Evolutionary conservation across 2,113 vertebrate genomes (phyloP).

Genomic region (Neotragus pygmaeus): DNA sequence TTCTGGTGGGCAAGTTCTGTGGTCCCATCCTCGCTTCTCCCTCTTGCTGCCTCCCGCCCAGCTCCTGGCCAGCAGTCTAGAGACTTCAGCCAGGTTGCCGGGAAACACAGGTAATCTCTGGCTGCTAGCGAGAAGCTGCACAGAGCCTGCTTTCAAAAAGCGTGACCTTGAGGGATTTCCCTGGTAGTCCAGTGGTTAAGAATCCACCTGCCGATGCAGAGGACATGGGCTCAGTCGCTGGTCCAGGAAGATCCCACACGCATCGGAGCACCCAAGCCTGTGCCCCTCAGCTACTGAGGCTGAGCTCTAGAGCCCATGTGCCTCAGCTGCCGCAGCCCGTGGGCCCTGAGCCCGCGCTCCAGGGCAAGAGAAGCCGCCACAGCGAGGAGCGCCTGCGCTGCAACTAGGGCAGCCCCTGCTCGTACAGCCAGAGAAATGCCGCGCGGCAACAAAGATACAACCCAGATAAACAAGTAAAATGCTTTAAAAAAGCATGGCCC

Average conservation of each 20-base stretch:
- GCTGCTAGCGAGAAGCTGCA: background rate
- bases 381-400: background rate
- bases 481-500: background rate
- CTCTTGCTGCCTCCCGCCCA: background rate
- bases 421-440: background rate
- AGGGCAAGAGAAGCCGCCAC: background rate
- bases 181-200: background rate
- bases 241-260: background rate
- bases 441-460: rapidly evolving
- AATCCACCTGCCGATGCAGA: background rate
- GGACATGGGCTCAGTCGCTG: rapidly evolving
- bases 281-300: background rate
- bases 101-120: background rate
- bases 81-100: background rate
- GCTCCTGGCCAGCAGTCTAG: background rate
- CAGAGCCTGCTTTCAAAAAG: background rate
- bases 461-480: rapidly evolving
- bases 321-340: rapidly evolving
- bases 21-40: background rate
- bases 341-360: background rate
- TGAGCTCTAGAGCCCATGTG: background rate
- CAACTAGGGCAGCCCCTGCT: background rate
- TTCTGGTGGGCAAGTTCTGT: background rate
- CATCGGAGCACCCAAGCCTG: background rate
- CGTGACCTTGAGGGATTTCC: background rate